Conservation (phyloP, 2,888 invertebrate genomes). For the Rapana venosa region DNA sequence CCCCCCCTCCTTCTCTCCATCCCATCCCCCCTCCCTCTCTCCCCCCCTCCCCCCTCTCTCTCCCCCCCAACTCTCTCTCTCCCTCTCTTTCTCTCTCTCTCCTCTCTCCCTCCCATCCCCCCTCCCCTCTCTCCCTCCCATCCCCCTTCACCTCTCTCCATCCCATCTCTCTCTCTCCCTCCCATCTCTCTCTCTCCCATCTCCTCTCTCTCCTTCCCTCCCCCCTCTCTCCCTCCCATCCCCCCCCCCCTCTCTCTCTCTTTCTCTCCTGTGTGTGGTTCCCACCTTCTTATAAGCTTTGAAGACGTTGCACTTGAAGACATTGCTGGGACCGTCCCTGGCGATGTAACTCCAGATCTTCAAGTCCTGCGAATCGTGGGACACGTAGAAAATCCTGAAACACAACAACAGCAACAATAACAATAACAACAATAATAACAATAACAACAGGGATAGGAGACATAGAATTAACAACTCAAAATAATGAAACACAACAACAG, state of each 20-base stretch:
- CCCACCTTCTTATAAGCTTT: constrained; percentile 98
- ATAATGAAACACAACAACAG: too few species aligned
- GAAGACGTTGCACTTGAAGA: constrained; percentile 99
- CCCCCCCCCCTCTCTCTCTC: neutral
- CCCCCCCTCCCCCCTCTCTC: too few species aligned
- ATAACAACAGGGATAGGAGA: too few species aligned
- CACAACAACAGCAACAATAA: too few species aligned
- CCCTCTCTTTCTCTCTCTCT: too few species aligned
- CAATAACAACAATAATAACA: too few species aligned
- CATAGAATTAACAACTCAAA: too few species aligned
- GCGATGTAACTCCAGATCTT: constrained; percentile 99
- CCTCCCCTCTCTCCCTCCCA: neutral
- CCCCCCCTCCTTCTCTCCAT: too few species aligned
- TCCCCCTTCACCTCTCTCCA: neutral
- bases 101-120: neutral
- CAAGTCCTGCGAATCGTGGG: constrained; percentile 98
- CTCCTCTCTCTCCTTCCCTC: neutral
- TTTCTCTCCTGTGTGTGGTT: neutral
- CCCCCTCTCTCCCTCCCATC: too few species aligned
- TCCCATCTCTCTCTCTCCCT: neutral
- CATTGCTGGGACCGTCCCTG: constrained; percentile 95
- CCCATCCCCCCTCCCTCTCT: too few species aligned
- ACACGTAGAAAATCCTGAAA: constrained; percentile 99
- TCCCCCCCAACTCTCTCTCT: too few species aligned
- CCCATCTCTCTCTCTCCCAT: neutral